Conservation (phyloP, 2,888 invertebrate genomes). For the Lagria hirta region DNA sequence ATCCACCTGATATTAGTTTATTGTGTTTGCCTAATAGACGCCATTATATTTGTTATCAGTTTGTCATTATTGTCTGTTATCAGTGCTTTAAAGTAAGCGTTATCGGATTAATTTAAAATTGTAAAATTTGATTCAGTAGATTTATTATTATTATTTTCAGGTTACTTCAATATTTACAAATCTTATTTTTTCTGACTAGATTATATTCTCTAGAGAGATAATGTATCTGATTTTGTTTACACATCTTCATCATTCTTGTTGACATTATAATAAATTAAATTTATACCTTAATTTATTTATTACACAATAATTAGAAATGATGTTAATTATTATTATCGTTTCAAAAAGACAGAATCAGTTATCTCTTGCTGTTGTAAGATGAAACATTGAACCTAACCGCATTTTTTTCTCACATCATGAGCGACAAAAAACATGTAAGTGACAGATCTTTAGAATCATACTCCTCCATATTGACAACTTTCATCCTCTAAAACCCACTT, state of each 20-base stretch:
- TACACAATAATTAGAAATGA: constrained; percentile 31
- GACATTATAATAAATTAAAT: constrained; percentile 33
- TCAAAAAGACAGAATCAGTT: constrained; percentile 38
- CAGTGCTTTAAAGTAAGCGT: constrained; percentile 12
- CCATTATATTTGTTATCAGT: constrained; percentile 26
- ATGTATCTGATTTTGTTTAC: constrained; percentile 30
- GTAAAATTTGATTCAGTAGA: constrained; percentile 24
- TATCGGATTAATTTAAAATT: constrained; percentile 23
- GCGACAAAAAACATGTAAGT: constrained; percentile 18
- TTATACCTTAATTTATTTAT: constrained; percentile 36
- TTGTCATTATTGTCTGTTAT: constrained; percentile 20
- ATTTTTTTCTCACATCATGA: constrained; percentile 14
- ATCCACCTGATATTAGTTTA: no score
- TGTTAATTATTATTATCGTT: constrained; percentile 25
- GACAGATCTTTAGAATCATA: no score
- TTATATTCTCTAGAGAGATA: constrained; percentile 22
- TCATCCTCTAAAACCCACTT: no score
- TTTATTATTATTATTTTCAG: constrained; percentile 28
- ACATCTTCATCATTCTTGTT: constrained; percentile 31
- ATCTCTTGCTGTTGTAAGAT: constrained; percentile 40
- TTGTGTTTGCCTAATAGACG: constrained; percentile 15
- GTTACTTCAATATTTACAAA: constrained; percentile 35
- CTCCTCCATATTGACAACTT: no score
- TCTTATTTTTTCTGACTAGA: constrained; percentile 23
- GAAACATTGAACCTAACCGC: constrained; percentile 30